Percentiles rank a stretch among this genome's conserved stretches.
Evolutionary conservation across 2,113 vertebrate species (phyloP).

Genomic region (Chloebia gouldiae): DNA sequence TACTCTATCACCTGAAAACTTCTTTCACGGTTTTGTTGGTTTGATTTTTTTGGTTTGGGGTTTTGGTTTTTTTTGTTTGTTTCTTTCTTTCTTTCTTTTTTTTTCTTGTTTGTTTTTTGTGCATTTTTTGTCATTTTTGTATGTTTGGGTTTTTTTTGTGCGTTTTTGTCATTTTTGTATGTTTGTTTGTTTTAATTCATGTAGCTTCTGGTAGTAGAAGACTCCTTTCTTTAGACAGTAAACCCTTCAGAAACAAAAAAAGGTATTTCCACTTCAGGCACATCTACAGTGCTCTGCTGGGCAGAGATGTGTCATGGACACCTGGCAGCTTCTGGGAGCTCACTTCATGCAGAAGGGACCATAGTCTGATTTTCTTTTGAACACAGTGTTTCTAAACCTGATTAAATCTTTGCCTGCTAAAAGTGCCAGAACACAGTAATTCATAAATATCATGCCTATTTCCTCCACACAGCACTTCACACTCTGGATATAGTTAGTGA

Average conservation of each 20-base stretch:
- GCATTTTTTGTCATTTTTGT: too few relatives aligned
- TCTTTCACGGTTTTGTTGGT: not conserved
- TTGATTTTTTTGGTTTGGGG: not conserved
- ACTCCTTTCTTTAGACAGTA: not conserved
- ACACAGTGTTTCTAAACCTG: not conserved
- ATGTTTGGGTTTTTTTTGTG: too few relatives aligned
- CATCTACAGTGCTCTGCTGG: not conserved
- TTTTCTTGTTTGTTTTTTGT: too few relatives aligned
- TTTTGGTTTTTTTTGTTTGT: too few relatives aligned
- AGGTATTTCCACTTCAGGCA: not conserved
- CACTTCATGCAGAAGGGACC: not conserved
- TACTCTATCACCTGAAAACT: not conserved
- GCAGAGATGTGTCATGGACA: not conserved
- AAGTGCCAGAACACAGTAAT: not conserved
- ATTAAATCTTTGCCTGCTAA: not conserved
- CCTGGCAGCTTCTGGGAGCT: not conserved
- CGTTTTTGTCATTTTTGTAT: too few relatives aligned
- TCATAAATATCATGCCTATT: not conserved
- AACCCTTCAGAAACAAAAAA: not conserved
- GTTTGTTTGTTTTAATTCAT: not conserved
- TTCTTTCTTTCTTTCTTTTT: too few relatives aligned
- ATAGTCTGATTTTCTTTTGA: not conserved
- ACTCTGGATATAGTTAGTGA: not conserved
- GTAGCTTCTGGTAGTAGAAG: not conserved
- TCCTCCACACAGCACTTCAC: not conserved